A percentile compares a stretch with the other conserved stretches of the same genome.
phyloP scores from a whole-genome alignment of 2,888 invertebrate species.

The Cetonia aurata region DNA sequence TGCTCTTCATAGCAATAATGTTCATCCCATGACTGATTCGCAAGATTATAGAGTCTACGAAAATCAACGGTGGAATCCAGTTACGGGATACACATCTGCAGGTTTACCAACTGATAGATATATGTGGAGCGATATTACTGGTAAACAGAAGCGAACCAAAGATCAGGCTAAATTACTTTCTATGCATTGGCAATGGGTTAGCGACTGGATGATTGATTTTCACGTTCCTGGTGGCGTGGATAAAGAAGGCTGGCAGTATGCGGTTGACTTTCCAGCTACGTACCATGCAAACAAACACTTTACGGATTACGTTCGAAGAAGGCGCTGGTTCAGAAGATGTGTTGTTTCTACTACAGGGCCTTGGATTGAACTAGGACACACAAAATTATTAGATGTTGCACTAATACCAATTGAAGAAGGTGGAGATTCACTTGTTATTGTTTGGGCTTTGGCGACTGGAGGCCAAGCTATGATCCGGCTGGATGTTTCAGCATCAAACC shows the following conservation, averaged over 20 bases:
- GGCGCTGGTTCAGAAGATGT: slow-evolving; percentile 85
- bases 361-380: slow-evolving; percentile 89
- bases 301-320: slow-evolving; percentile 88
- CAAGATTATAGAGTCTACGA: slow-evolving; percentile 92
- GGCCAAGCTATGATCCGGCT: slow-evolving; percentile 88
- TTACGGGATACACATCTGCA: slow-evolving; percentile 88
- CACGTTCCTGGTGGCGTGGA: slow-evolving; percentile 91
- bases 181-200: slow-evolving; percentile 91
- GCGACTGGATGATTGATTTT: slow-evolving; percentile 95
- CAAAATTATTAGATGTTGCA: slow-evolving; percentile 85
- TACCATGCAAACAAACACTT: slow-evolving; percentile 89
- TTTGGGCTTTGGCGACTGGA: slow-evolving; percentile 89
- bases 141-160: slow-evolving; percentile 84
- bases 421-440: slow-evolving; percentile 69
- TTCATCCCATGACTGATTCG: slow-evolving; percentile 85
- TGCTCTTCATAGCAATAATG: slow-evolving; percentile 71
- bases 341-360: slow-evolving; percentile 87
- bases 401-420: slow-evolving; percentile 66
- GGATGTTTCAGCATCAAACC: slow-evolving; percentile 80
- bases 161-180: slow-evolving; percentile 89
- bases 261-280: slow-evolving; percentile 89
- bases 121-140: slow-evolving; percentile 93
- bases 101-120: slow-evolving; percentile 65
- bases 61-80: slow-evolving; percentile 95
- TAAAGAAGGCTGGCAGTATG: slow-evolving; percentile 95